Conservation (phyloP, 2,888 invertebrate genomes). For the Volucella zonaria region DNA sequence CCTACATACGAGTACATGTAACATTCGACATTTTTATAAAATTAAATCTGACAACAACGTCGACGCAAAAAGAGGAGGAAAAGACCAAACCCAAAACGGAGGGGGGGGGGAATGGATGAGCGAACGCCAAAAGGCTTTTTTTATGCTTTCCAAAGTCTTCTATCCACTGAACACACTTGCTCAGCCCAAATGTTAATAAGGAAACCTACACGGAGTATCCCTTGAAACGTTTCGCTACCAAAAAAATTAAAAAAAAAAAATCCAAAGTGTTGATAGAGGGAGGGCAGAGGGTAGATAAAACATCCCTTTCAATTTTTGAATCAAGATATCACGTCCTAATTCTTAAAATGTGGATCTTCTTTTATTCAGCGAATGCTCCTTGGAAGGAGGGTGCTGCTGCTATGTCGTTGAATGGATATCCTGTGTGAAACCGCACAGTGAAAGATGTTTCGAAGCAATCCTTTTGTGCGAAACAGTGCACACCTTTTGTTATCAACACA, state of each 20-base stretch:
- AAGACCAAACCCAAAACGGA: not conserved
- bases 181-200: slow-evolving; percentile 7
- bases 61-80: not conserved
- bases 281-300: slow-evolving; percentile 3
- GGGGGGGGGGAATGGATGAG: slow-evolving; percentile 38
- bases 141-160: slow-evolving; percentile 5
- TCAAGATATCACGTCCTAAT: slow-evolving; percentile 67
- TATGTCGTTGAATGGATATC: slow-evolving; percentile 42
- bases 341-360: slow-evolving; percentile 55
- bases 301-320: slow-evolving; percentile 57
- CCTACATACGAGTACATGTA: not conserved
- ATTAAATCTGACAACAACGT: slow-evolving; percentile 48
- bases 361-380: slow-evolving; percentile 38
- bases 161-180: slow-evolving; percentile 5
- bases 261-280: not conserved
- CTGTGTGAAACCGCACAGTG: slow-evolving; percentile 54
- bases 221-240: slow-evolving; percentile 12
- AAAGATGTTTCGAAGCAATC: slow-evolving; percentile 46
- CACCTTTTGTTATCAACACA: slow-evolving; percentile 60
- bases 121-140: slow-evolving; percentile 44
- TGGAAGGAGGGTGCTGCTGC: slow-evolving; percentile 21
- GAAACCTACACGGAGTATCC: not conserved
- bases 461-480: slow-evolving; percentile 45
- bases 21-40: slow-evolving; percentile 59
- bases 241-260: not conserved